A percentile compares a stretch with the other conserved stretches of the same genome.
Evolutionary conservation across 2,797 vertebrate genomes (phyloP).

Genomic region (Sorex maritimensis): DNA sequence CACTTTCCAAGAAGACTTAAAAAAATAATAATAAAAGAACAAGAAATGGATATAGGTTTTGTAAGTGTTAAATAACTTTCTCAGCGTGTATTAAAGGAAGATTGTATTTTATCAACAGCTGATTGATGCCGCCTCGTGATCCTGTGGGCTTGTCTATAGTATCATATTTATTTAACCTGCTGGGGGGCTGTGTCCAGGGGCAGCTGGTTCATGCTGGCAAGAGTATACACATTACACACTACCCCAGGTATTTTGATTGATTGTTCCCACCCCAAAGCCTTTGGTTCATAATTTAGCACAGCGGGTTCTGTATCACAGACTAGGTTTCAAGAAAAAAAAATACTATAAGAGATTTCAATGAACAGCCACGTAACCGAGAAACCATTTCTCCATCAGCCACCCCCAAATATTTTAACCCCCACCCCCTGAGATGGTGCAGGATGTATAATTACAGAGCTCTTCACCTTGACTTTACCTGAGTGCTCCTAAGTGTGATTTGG

Average conservation of each 20-base stretch:
- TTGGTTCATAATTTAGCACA: conserved; percentile 99
- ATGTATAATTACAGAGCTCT: neutral
- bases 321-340: conserved; percentile 85
- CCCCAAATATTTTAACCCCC: conserved; percentile 72
- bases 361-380: conserved; percentile 75
- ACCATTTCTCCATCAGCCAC: conserved; percentile 72
- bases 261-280: conserved; percentile 96
- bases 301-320: conserved; percentile 93
- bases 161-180: conserved; percentile 99
- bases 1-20: conserved; percentile 86
- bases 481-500: conserved; percentile 25
- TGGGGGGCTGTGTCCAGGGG: conserved; percentile 95
- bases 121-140: conserved; percentile 98
- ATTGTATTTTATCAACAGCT: conserved; percentile 96
- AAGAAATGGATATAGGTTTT: conserved; percentile 89
- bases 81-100: conserved; percentile 97
- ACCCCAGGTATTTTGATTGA: conserved; percentile 98
- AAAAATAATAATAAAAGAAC: conserved; percentile 65
- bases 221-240: conserved; percentile 97
- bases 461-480: conserved; percentile 51
- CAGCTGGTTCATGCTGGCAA: conserved; percentile 95
- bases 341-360: conserved; percentile 88
- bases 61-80: conserved; percentile 97
- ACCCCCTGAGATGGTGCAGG: conserved; percentile 24
- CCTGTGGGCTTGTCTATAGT: conserved; percentile 95